Conservation (phyloP, 2,113 vertebrate genomes). For the Cervus canadensis region DNA sequence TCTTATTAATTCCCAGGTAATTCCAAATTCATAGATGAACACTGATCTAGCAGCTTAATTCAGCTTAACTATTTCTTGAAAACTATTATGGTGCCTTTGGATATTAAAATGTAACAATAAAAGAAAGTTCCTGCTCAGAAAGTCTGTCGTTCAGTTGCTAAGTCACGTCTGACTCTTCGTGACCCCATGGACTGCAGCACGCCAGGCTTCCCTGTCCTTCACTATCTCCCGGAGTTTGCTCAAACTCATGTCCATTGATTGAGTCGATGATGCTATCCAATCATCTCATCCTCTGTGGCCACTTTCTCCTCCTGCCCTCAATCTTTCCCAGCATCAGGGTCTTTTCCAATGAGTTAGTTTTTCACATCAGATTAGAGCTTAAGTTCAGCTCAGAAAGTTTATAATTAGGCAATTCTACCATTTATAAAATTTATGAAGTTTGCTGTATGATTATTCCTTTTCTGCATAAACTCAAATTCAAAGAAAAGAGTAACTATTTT, state of each 20-base stretch:
- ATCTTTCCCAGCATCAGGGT: not conserved
- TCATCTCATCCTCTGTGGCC: not conserved
- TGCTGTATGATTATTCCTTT: not conserved
- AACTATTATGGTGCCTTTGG: not conserved
- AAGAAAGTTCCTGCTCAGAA: not conserved
- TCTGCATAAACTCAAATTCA: slow-evolving; percentile 13
- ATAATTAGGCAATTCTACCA: not conserved
- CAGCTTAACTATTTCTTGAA: not conserved
- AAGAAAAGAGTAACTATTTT: not conserved
- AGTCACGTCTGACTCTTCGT: not conserved
- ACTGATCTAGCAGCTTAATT: slow-evolving; percentile 9
- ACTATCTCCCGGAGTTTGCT: not conserved
- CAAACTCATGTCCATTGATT: not conserved
- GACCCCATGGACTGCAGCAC: not conserved
- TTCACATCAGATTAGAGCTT: not conserved
- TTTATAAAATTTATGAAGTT: not conserved
- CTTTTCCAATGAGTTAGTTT: not conserved
- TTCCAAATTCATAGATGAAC: slow-evolving; percentile 20
- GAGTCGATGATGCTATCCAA: not conserved
- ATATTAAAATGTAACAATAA: not conserved
- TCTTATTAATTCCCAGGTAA: not conserved
- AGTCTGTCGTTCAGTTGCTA: not conserved
- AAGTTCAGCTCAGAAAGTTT: not conserved
- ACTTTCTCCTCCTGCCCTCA: not conserved
- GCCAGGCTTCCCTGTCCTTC: not conserved